Evolutionary conservation across 53 echinoderm and acorn worm species (phyloP), one percentile per base, ranked within the genome.

Genomic region (Paracentrotus lividus): DNA sequence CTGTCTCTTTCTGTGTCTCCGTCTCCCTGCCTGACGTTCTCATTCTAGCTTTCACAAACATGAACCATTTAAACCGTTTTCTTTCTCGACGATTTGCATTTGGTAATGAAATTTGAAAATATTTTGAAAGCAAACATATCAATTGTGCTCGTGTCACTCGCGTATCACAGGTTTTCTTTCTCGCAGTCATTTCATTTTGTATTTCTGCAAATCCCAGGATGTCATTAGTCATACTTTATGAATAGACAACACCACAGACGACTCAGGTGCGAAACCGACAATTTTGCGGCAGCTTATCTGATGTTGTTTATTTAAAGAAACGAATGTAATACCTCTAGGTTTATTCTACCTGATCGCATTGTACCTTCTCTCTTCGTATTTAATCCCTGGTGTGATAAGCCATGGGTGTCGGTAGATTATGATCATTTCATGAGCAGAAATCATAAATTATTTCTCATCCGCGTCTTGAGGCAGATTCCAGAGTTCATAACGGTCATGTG

Each of bases 221-320:
- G 38, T 44, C 47, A 81, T 81, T 81, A 81, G 49, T 81, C 81
- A 81, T 81, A 81, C 47, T 27, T n/a, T 47, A 81, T 47, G 81
- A 81, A 81, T 81, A 81, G 81, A 81, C n/a, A 81, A 47, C 81
- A 81, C 81, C 44, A 81, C 81, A 47, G 47, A 45, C 20, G 7
- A 26, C 47, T 10, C 81, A 81, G 81, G 81, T 81, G 47, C 81
- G 5, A 40, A 76, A 42, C 36, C 42, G 44, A 8, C 47, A 44
- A 81, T 47, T 24, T 26, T 81, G 47, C 81, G 16, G 76, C 76
- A 21, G 76, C 47, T 81, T 45, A 81, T 81, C 81, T 38, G 81
- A 81, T 81, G 44, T 24, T 81, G 81, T 81, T 81, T 81, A 81
- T 49, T 47, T 81, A 81, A 49, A 81, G 81, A 81, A 81, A 47